Percentiles rank a stretch among this genome's conserved stretches.
These are phyloP conservation scores for Alectura lathami DNA, from an alignment of 2,113 vertebrate genomes.

Conservation along the genomic window DNA sequence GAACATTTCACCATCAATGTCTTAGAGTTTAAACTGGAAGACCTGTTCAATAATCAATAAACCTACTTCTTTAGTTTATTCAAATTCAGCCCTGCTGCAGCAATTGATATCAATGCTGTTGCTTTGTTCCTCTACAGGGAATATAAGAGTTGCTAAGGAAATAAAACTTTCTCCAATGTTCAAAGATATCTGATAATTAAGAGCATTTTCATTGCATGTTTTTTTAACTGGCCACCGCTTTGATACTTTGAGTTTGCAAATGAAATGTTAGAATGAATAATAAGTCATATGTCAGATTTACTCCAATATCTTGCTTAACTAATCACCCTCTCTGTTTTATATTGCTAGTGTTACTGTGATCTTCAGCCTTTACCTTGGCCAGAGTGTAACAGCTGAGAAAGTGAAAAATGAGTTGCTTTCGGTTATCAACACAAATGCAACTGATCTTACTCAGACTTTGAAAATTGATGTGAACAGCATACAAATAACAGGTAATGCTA, in stretches of 20 bases:
- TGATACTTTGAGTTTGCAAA: background rate
- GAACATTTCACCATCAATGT: background rate
- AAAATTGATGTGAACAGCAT: conserved; percentile 77
- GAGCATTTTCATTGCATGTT: background rate
- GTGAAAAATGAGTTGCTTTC: conserved; percentile 70
- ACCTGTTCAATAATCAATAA: background rate
- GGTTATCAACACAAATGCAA: conserved; percentile 61
- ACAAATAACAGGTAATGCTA: conserved; percentile 74
- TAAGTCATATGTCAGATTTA: background rate
- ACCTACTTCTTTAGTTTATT: background rate
- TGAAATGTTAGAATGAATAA: background rate
- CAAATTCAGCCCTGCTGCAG: background rate
- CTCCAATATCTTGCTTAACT: background rate
- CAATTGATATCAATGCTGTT: background rate
- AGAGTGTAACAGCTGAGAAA: conserved; percentile 48
- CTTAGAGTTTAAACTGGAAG: background rate
- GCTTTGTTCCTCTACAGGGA: accelerated
- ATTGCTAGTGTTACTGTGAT: conserved; percentile 67
- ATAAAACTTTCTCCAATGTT: background rate
- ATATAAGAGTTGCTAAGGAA: background rate
- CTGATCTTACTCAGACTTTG: conserved; percentile 52
- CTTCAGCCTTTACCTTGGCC: conserved; percentile 72
- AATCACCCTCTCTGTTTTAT: background rate
- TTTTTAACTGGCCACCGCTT: background rate
- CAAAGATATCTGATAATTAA: background rate